Percentiles rank a stretch among this genome's conserved stretches.
Evolutionary conservation across 1,140 invertebrate genomes (phyloP).

Genomic region (Ostrea edulis): DNA sequence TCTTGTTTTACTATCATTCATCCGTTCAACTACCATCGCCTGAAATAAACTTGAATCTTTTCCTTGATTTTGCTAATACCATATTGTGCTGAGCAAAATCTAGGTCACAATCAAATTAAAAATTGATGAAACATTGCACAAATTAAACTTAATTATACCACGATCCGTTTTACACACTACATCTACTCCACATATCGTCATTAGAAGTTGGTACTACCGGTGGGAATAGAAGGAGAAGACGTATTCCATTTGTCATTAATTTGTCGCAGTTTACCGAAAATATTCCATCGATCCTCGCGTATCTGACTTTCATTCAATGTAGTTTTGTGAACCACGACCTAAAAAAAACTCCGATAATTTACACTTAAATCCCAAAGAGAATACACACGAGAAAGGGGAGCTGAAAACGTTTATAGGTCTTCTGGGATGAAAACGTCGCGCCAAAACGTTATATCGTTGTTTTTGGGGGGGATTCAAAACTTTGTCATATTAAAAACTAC

Average conservation of each 20-base stretch:
- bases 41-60: too few species aligned
- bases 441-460: neutral
- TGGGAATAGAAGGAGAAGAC: neutral
- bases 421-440: neutral
- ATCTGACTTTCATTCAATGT: slow-evolving; percentile 3
- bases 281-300: neutral
- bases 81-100: neutral
- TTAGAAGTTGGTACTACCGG: neutral
- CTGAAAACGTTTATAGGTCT: neutral
- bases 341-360: neutral
- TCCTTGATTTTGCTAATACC: neutral
- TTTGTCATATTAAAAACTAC: neutral
- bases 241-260: neutral
- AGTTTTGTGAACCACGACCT: neutral
- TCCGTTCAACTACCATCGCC: too few species aligned
- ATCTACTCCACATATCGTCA: neutral
- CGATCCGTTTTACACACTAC: neutral
- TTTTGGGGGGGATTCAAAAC: neutral
- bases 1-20: too few species aligned
- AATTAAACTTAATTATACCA: slow-evolving; percentile 20
- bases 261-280: slow-evolving; percentile 21
- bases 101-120: neutral
- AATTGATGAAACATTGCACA: slow-evolving; percentile 27
- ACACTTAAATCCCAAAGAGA: neutral
- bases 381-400: neutral